These are phyloP conservation scores for Pollachius pollachius DNA, from an alignment of 2,113 vertebrate species.

Conservation along the genomic window DNA sequence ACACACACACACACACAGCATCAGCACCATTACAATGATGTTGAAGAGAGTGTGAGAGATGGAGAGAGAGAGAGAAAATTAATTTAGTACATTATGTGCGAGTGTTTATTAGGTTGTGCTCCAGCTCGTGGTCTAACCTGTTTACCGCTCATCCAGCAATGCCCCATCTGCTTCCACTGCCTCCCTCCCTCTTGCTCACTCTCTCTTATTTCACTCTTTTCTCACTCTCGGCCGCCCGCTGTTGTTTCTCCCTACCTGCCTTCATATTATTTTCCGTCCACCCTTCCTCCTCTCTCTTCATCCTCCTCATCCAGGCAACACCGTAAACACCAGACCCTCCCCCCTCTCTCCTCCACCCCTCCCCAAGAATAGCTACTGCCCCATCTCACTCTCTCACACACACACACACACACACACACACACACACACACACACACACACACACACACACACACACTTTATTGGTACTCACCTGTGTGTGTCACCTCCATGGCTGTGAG, in stretches of 20 bases:
- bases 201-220: constrained; percentile 29
- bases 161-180: background rate
- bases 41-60: constrained; percentile 6
- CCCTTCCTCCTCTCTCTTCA: constrained; percentile 8
- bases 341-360: constrained; percentile 27
- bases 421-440: background rate
- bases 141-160: constrained; percentile 52
- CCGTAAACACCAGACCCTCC: constrained; percentile 48
- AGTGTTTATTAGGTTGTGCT: constrained; percentile 47
- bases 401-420: too few species aligned
- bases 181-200: constrained; percentile 30
- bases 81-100: constrained; percentile 43
- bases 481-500: constrained; percentile 72
- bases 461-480: constrained; percentile 69
- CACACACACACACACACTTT: background rate
- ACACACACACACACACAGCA: constrained; percentile 4
- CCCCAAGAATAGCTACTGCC: constrained; percentile 17
- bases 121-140: constrained; percentile 61
- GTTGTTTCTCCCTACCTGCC: constrained; percentile 26
- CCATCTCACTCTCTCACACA: background rate
- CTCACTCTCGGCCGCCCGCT: constrained; percentile 50
- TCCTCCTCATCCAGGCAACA: constrained; percentile 55
- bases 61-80: constrained; percentile 27
- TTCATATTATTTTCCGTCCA: background rate
- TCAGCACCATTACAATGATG: constrained; percentile 10